Evolutionary conservation across 2,797 vertebrate species (phyloP).

Genomic region (Petrocephalus schoutedeni): DNA sequence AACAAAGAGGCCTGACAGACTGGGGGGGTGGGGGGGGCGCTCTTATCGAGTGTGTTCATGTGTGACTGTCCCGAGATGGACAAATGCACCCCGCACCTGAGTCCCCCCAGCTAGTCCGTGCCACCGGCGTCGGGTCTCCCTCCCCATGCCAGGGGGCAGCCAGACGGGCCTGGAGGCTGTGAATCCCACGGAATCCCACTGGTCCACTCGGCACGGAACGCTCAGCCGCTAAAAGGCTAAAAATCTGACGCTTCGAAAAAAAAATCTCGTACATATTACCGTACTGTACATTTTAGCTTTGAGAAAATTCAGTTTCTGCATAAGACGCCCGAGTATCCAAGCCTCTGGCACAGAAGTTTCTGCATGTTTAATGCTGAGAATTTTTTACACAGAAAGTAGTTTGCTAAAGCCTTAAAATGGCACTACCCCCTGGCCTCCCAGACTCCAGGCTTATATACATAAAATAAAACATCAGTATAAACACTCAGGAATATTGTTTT

Average conservation of each 20-base stretch:
- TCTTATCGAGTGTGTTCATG: constrained; percentile 54
- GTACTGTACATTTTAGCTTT: neutral
- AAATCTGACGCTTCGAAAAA: neutral
- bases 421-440: neutral
- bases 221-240: neutral
- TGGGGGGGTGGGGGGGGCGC: constrained; percentile 40
- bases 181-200: neutral
- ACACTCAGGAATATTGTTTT: constrained; percentile 10
- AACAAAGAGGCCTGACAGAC: constrained; percentile 22
- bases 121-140: constrained; percentile 39
- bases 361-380: neutral
- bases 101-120: constrained; percentile 39
- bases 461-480: constrained; percentile 8
- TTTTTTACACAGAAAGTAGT: neutral
- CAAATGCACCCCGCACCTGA: constrained; percentile 51
- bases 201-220: neutral
- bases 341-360: neutral
- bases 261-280: neutral
- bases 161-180: neutral
- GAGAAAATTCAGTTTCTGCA: neutral
- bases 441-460: neutral
- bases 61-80: constrained; percentile 44
- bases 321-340: neutral
- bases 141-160: too few species aligned
- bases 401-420: neutral